Base-by-base conservation (phyloP, 2,888 invertebrate species). In the Orchesella flavescens region DNA sequence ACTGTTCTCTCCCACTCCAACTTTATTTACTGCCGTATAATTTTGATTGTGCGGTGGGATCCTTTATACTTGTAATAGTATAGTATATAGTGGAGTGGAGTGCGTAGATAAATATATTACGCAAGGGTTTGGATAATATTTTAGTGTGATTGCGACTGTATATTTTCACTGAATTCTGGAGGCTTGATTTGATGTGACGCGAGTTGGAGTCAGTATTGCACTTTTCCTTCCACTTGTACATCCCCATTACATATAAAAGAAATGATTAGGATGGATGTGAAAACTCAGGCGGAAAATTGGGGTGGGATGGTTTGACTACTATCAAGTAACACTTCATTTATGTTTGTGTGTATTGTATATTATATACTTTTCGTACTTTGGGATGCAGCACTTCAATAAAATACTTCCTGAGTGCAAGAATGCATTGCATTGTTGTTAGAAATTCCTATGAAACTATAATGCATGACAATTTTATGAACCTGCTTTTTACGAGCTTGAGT, bases 1-100 rank as follows among this genome's bases (percentile, higher is more conserved):
- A 74, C 19, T 68, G 59, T 74, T 24, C 53, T 74, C 66, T 71
- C 69, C 44, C 57, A 61, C 43, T 74, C 79, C 63, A 73, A 73
- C 49, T 79, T 79, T 79, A 79, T 81, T 81, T 81, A 81, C 74
- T 81, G 43, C 74, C 74, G 68, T 81, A 69, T 74, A 81, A 81
- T 74, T 81, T 74, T 81, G 81, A 81, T 81, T 81, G 74, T 61
- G 69, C 34, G 73, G 80, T 66, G 59, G 66, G 21, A 69, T 68
- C 21, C 13, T 13, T 55, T 53, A 13, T 68, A 49, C 21, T 49
- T 12, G 10, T n/a, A n/a, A n/a, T n/a, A n/a, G n/a, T 49, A 49
- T 49, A 49, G 49, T 15, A 12, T n/a, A 21, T 49, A 4, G n/a
- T 63, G 4, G 13, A 13, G 34, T 34, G 21, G 23, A 23, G 59